Percentiles rank a stretch among this genome's conserved stretches.
These are phyloP conservation scores for Nipponia nippon DNA, from an alignment of 2,113 vertebrate genomes.

Conservation along the genomic window DNA sequence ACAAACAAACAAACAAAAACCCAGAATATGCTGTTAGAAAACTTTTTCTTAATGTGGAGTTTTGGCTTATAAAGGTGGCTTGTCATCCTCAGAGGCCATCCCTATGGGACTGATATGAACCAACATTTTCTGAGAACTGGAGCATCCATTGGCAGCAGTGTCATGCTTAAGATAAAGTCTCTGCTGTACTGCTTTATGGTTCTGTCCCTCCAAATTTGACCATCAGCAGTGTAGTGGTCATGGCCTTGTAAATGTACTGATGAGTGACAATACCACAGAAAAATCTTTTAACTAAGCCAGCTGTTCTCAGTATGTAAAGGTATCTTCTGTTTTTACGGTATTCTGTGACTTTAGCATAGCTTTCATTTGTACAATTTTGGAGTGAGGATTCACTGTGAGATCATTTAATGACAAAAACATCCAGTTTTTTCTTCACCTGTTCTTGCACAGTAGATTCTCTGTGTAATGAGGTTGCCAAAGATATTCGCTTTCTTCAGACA, in stretches of 20 bases:
- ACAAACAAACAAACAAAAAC: background rate
- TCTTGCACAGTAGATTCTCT: slow-evolving; percentile 5
- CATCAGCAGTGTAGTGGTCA: background rate
- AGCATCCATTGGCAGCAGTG: background rate
- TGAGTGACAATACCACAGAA: background rate
- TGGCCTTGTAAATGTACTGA: background rate
- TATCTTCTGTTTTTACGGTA: background rate
- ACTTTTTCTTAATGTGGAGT: background rate
- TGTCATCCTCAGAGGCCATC: background rate
- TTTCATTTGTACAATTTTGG: background rate
- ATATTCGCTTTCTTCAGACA: background rate
- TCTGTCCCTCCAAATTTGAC: background rate
- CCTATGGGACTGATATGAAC: background rate
- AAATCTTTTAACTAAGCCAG: background rate
- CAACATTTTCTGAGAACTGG: background rate
- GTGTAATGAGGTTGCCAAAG: background rate
- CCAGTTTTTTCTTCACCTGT: background rate
- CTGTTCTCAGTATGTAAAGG: background rate
- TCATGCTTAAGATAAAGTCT: background rate
- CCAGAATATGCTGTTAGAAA: background rate
- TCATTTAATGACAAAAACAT: slow-evolving; percentile 2
- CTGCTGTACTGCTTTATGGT: background rate
- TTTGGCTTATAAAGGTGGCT: background rate
- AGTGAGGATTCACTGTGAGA: background rate
- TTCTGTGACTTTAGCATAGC: background rate